Base-by-base conservation (phyloP, 2,888 invertebrate species). In the Platerodrilus igneus region DNA sequence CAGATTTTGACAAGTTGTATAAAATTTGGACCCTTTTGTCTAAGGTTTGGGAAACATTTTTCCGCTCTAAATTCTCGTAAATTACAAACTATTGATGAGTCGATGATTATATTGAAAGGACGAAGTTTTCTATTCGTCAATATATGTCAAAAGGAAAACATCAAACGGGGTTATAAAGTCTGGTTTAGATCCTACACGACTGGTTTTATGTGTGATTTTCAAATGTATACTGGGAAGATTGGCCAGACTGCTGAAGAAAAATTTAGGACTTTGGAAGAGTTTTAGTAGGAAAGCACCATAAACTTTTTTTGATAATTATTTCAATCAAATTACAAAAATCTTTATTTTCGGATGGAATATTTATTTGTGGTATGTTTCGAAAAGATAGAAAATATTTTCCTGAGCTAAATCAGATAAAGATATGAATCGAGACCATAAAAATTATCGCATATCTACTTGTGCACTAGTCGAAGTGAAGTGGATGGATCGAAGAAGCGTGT, bases 171-270 rank as follows among this genome's bases (percentile, higher is more conserved):
- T n/a, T n/a, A 50, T 52, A 22, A 53, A 49, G 22, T 31, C 2
- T 31, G 32, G 3, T 41, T 52, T 18, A 10, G 47, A 19, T 47
- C 50, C 26, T 48, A 52, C n/a, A n/a, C n/a, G n/a, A 36, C 37
- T 46, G 42, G 29, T 20, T 15, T 51, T 52, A 10, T 53, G 52
- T 41, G 34, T 52, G 7, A 56, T 23, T 58, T 60, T 48, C 47
- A 56, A 20, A 45, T 56, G n/a, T 53, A 53, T 36, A 51, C 50
- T 8, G 55, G 59, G 4, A 67, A 66, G 48, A 13, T 30, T 10
- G 15, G n/a, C 9, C 10, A 29, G 21, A n/a, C n/a, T n/a, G n/a
- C n/a, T 11, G 54, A 38, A 40, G 60, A 62, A 45, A 58, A 33
- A 41, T 14, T 30, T 45, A 14, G 35, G 47, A n/a, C 11, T 11